These are phyloP conservation scores for Drosophila peninsularis DNA, from an alignment of 2,888 invertebrate genomes.

Conservation along the genomic window DNA sequence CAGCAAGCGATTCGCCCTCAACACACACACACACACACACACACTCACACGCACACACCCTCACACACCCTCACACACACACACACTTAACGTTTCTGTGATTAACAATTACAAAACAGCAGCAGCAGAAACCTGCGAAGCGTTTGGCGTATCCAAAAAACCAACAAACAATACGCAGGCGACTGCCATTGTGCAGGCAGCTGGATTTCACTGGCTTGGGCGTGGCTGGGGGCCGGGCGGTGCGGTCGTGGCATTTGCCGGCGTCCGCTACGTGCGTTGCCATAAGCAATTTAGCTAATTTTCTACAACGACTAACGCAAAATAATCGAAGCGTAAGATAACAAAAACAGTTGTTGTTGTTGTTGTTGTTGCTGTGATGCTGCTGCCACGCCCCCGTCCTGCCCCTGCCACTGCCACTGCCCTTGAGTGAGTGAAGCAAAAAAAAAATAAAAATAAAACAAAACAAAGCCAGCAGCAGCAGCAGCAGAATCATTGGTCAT, in stretches of 20 bases:
- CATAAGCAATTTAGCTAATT: constrained; percentile 82
- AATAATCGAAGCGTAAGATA: constrained; percentile 75
- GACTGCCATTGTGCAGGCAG: constrained; percentile 3
- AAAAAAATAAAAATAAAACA: neutral
- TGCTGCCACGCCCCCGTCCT: constrained; percentile 5
- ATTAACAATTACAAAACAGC: constrained; percentile 74
- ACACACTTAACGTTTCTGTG: constrained; percentile 61
- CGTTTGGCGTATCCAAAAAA: constrained; percentile 39
- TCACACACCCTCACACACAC: constrained; percentile 10
- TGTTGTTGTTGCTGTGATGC: constrained; percentile 8
- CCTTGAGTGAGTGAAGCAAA: neutral
- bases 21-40: constrained; percentile 5
- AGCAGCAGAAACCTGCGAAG: constrained; percentile 49
- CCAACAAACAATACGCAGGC: constrained; percentile 40
- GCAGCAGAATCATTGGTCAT: constrained; percentile 35
- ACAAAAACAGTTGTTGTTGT: constrained; percentile 47
- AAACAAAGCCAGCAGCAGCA: neutral
- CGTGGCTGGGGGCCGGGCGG: neutral
- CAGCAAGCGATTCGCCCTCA: neutral
- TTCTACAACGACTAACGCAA: constrained; percentile 66
- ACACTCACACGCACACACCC: neutral
- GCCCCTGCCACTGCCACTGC: too few relatives aligned
- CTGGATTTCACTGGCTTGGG: neutral
- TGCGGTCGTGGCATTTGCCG: constrained; percentile 39
- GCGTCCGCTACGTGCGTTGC: constrained; percentile 76